Conservation (phyloP, 2,797 vertebrate genomes). For the Centropyge bicolor region DNA sequence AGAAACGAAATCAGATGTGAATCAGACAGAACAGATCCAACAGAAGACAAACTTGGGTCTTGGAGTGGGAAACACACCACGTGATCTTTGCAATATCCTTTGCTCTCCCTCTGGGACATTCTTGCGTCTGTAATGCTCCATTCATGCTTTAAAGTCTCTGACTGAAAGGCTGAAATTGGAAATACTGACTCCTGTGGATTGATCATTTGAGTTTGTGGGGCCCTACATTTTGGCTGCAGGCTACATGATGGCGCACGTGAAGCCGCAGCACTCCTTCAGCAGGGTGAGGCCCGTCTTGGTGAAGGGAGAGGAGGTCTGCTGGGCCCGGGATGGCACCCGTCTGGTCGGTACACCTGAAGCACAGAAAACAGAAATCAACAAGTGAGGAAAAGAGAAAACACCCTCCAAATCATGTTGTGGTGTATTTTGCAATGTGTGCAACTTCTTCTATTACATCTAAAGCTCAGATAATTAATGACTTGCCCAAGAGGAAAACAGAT, state of each 20-base stretch:
- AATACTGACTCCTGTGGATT: slow-evolving; percentile 41
- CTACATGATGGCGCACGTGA: slow-evolving; percentile 93
- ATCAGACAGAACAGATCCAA: slow-evolving; percentile 19
- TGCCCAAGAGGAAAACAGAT: background rate
- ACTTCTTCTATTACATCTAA: background rate
- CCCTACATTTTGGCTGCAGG: background rate
- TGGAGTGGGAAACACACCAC: slow-evolving; percentile 21
- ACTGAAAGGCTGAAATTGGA: slow-evolving; percentile 57
- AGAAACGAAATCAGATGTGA: too few relatives aligned
- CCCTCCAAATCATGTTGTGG: background rate
- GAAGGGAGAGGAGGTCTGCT: slow-evolving; percentile 85
- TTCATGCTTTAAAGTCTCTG: slow-evolving; percentile 42
- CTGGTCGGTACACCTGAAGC: slow-evolving; percentile 77
- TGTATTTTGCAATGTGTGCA: background rate
- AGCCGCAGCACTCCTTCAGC: slow-evolving; percentile 92
- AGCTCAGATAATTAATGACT: background rate
- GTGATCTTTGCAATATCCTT: slow-evolving; percentile 5
- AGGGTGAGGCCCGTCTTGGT: slow-evolving; percentile 89
- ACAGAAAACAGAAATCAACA: slow-evolving; percentile 31
- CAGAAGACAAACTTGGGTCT: slow-evolving; percentile 9
- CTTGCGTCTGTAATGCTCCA: slow-evolving; percentile 1
- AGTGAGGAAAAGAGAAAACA: background rate
- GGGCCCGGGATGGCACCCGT: slow-evolving; percentile 79
- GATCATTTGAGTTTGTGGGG: slow-evolving; percentile 19
- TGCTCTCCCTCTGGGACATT: slow-evolving; percentile 12